phyloP scores from a whole-genome alignment of 2,797 vertebrate species.

The Heterohyrax brucei region DNA sequence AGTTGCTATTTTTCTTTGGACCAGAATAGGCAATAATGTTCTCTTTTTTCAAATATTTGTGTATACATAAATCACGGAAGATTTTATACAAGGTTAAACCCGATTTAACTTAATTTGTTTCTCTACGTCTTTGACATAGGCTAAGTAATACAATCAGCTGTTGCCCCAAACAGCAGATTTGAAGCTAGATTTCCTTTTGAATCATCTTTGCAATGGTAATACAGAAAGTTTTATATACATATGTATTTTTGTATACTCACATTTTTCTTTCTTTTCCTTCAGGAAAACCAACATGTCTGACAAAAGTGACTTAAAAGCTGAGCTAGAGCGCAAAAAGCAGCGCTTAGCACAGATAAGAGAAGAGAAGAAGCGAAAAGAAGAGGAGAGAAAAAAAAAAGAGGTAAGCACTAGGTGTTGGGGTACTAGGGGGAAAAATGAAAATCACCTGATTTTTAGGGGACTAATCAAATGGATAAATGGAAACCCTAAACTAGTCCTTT shows the following conservation, averaged over 20 bases:
- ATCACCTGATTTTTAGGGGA: neutral
- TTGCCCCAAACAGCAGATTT: slow-evolving; percentile 22
- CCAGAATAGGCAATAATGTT: neutral
- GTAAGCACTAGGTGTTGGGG: slow-evolving; percentile 85
- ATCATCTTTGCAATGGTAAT: slow-evolving; percentile 14
- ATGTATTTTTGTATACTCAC: neutral
- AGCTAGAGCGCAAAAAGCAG: slow-evolving; percentile 96
- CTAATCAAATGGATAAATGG: neutral
- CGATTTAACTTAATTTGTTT: slow-evolving; percentile 52
- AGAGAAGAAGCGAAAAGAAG: slow-evolving; percentile 95
- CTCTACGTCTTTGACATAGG: slow-evolving; percentile 31
- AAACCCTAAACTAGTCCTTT: neutral
- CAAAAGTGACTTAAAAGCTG: slow-evolving; percentile 95
- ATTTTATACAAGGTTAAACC: neutral
- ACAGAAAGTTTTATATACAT: neutral
- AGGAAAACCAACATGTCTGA: slow-evolving; percentile 93
- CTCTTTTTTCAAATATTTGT: slow-evolving; percentile 50
- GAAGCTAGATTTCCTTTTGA: slow-evolving; percentile 52
- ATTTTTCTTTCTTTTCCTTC: slow-evolving; percentile 54
- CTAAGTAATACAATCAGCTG: slow-evolving; percentile 5
- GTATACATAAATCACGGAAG: neutral
- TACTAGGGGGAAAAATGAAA: neutral
- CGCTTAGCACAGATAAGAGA: slow-evolving; percentile 95
- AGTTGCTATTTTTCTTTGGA: slow-evolving; percentile 22
- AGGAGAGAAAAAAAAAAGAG: slow-evolving; percentile 96